A percentile compares a stretch with the other conserved stretches of the same genome.
Evolutionary conservation across 2,797 vertebrate genomes (phyloP).

Genomic region (Bufotes viridis): DNA sequence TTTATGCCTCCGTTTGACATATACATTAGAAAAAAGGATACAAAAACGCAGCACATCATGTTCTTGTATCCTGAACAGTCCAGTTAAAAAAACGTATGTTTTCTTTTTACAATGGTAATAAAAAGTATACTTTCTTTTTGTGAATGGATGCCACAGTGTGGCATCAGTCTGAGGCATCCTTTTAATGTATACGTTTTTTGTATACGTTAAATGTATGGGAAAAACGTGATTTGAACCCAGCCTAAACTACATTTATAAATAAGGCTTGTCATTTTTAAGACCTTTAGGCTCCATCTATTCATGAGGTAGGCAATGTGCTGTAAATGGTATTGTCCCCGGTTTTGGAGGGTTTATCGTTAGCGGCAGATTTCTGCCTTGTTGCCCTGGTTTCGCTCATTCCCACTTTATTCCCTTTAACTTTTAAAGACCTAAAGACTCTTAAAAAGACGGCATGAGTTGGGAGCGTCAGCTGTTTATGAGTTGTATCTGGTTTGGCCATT

Average conservation of each 20-base stretch:
- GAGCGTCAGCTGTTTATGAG: constrained; percentile 67
- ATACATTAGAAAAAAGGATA: too few species aligned
- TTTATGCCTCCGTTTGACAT: too few species aligned
- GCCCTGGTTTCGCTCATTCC: constrained; percentile 44
- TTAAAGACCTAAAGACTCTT: constrained; percentile 65
- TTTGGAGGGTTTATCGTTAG: constrained; percentile 6
- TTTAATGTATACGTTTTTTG: too few species aligned
- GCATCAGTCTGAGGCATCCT: too few species aligned
- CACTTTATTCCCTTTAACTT: constrained; percentile 39
- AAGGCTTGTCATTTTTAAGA: constrained; percentile 8
- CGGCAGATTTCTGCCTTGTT: constrained; percentile 48
- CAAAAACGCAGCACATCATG: too few species aligned
- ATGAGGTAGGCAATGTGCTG: not conserved
- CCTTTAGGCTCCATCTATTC: constrained; percentile 4
- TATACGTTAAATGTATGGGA: too few species aligned
- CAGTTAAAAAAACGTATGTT: too few species aligned
- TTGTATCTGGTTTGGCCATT: constrained; percentile 78
- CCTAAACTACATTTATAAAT: not conserved
- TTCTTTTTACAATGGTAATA: too few species aligned
- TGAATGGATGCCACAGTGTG: too few species aligned
- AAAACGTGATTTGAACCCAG: too few species aligned
- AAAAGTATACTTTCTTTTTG: too few species aligned
- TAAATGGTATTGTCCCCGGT: constrained; percentile 14
- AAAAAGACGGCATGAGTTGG: constrained; percentile 64
- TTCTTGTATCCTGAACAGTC: too few species aligned